A percentile compares a stretch with the other conserved stretches of the same genome.
These are phyloP conservation scores for Coleophora flavipennella DNA, from an alignment of 2,888 invertebrate species.

Conservation along the genomic window DNA sequence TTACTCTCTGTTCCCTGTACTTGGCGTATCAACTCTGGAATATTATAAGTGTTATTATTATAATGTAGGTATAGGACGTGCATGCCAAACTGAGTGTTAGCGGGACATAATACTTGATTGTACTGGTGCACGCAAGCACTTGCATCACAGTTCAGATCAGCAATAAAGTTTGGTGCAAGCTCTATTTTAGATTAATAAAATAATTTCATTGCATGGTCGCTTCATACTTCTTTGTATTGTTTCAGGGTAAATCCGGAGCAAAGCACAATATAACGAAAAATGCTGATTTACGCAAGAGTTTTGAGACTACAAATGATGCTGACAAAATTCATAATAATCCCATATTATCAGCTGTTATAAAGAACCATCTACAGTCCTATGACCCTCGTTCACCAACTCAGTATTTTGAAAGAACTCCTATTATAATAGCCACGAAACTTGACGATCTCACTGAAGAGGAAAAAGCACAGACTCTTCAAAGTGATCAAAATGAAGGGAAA, in stretches of 20 bases:
- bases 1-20: too few species aligned
- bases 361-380: constrained; percentile 60
- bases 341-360: constrained; percentile 60
- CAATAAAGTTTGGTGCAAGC: too few species aligned
- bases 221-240: constrained; percentile 16
- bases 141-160: too few species aligned
- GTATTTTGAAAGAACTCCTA: constrained; percentile 75
- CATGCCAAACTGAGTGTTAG: too few species aligned
- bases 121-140: too few species aligned
- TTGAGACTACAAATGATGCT: constrained; percentile 48
- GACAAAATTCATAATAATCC: constrained; percentile 62
- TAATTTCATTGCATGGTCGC: too few species aligned
- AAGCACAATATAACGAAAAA: constrained; percentile 67
- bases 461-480: constrained; percentile 22
- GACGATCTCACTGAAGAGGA: constrained; percentile 28
- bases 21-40: too few species aligned
- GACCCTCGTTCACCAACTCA: constrained; percentile 74
- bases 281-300: constrained; percentile 59
- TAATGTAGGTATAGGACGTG: too few species aligned
- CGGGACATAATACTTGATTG: too few species aligned
- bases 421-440: constrained; percentile 42
- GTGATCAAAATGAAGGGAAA: constrained; percentile 23
- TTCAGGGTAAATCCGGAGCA: constrained; percentile 48
- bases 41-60: too few species aligned
- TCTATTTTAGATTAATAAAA: too few species aligned